phyloP scores from a whole-genome alignment of 2,797 vertebrate genomes.

The Sebastes iracundus region DNA sequence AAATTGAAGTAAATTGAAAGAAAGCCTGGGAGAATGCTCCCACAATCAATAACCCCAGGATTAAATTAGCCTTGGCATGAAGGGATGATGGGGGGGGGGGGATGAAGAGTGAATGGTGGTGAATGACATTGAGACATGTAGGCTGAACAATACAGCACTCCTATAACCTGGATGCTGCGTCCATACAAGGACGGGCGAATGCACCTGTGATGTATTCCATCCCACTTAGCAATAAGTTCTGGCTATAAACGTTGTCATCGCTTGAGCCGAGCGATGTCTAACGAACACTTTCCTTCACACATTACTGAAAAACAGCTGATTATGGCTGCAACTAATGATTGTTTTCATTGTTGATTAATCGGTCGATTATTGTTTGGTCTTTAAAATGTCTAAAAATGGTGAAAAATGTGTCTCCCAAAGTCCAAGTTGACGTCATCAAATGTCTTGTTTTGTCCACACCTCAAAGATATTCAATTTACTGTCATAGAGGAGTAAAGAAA shows the following conservation, averaged over 20 bases:
- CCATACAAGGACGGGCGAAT: conserved; percentile 64
- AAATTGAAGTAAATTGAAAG: conserved; percentile 84
- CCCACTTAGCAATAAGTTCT: conserved; percentile 40
- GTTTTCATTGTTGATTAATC: too few species aligned
- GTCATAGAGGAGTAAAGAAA: too few species aligned
- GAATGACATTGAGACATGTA: conserved; percentile 83
- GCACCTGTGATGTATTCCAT: conserved; percentile 60
- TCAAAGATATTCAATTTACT: too few species aligned
- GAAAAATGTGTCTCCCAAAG: too few species aligned
- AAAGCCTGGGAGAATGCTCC: conserved; percentile 82
- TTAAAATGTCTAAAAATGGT: too few species aligned
- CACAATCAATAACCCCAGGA: conserved; percentile 82
- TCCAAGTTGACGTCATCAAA: too few species aligned
- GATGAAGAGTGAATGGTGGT: conserved; percentile 78
- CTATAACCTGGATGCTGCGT: conserved; percentile 58
- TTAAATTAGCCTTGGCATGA: conserved; percentile 83
- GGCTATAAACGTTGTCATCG: conserved; percentile 38
- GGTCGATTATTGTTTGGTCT: too few species aligned
- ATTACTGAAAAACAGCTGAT: conserved; percentile 23
- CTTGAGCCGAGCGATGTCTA: not conserved
- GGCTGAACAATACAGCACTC: conserved; percentile 70
- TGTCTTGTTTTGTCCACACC: too few species aligned
- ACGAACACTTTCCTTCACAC: conserved; percentile 41
- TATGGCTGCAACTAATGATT: too few species aligned
- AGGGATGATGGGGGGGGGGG: conserved; percentile 72